Percentiles rank a stretch among this genome's conserved stretches.
These are phyloP conservation scores for Pseudomyrmex gracilis DNA, from an alignment of 1,140 invertebrate genomes.

Conservation along the genomic window DNA sequence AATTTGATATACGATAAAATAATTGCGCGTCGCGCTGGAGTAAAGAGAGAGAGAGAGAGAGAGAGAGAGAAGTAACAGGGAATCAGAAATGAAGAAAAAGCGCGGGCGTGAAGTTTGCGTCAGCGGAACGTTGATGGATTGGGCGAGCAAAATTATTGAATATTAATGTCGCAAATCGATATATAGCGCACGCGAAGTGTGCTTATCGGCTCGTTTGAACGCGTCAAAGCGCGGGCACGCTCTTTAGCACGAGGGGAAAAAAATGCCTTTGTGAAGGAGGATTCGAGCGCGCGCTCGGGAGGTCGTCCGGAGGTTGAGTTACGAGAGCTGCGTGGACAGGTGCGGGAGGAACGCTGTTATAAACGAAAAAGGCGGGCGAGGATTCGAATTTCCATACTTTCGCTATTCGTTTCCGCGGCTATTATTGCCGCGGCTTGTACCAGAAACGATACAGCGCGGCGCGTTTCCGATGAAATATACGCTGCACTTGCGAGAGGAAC, in stretches of 20 bases:
- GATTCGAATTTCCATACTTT: slow-evolving; percentile 54
- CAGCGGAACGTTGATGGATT: not conserved
- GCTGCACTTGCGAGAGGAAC: slow-evolving; percentile 28
- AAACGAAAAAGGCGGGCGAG: not conserved
- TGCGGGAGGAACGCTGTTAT: slow-evolving; percentile 5
- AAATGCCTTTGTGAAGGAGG: slow-evolving; percentile 10
- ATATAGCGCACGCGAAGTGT: not conserved
- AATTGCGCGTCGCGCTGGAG: not conserved
- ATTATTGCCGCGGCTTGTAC: slow-evolving; percentile 27
- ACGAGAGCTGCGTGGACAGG: slow-evolving; percentile 7
- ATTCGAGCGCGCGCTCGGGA: not conserved
- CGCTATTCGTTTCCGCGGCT: slow-evolving; percentile 42
- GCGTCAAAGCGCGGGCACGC: slow-evolving; percentile 16
- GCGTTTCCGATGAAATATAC: slow-evolving; percentile 47
- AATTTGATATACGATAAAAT: too few species aligned
- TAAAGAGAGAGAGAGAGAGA: too few species aligned
- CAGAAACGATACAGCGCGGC: slow-evolving; percentile 10
- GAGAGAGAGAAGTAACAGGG: not conserved
- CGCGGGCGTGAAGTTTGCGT: not conserved
- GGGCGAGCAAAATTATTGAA: slow-evolving; percentile 17
- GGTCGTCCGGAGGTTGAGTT: not conserved
- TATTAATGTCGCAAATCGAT: slow-evolving; percentile 23
- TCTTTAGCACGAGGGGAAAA: slow-evolving; percentile 25
- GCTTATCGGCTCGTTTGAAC: slow-evolving; percentile 1
- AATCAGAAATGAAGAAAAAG: not conserved